A percentile compares a stretch with the other conserved stretches of the same genome.
Conservation (phyloP, 1,140 invertebrate genomes). For the Harlomillsia oculata region DNA sequence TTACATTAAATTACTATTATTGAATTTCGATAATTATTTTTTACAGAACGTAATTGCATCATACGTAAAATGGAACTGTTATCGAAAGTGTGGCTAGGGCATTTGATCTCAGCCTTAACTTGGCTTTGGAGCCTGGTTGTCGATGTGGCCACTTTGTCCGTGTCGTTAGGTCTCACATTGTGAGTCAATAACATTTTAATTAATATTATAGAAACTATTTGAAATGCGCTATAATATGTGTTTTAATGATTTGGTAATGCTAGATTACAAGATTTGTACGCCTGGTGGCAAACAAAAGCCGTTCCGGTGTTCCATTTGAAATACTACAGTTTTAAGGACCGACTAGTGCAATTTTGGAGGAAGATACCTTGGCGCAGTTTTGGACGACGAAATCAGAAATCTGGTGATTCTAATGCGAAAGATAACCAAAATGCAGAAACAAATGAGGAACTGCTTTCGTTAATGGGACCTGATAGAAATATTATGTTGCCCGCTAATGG, state of each 20-base stretch:
- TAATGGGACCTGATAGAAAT: constrained; percentile 58
- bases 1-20: not conserved
- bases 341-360: not conserved
- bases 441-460: constrained; percentile 23
- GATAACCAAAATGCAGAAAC: not conserved
- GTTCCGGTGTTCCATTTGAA: constrained; percentile 12
- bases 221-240: constrained; percentile 2
- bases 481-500: constrained; percentile 77
- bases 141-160: constrained; percentile 27
- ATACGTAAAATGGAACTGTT: constrained; percentile 16
- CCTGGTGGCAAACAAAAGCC: constrained; percentile 25
- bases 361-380: constrained; percentile 8
- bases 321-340: not conserved
- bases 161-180: constrained; percentile 20
- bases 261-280: constrained; percentile 24
- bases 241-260: not conserved
- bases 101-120: constrained; percentile 29
- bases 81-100: constrained; percentile 17
- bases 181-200: constrained; percentile 10
- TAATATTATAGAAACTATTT: not conserved
- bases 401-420: not conserved
- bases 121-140: constrained; percentile 30
- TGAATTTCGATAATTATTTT: not conserved
- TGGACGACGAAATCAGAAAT: not conserved
- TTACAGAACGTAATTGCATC: constrained; percentile 22